These are phyloP conservation scores for Dione vanillae DNA, from an alignment of 2,888 invertebrate species.

Conservation along the genomic window DNA sequence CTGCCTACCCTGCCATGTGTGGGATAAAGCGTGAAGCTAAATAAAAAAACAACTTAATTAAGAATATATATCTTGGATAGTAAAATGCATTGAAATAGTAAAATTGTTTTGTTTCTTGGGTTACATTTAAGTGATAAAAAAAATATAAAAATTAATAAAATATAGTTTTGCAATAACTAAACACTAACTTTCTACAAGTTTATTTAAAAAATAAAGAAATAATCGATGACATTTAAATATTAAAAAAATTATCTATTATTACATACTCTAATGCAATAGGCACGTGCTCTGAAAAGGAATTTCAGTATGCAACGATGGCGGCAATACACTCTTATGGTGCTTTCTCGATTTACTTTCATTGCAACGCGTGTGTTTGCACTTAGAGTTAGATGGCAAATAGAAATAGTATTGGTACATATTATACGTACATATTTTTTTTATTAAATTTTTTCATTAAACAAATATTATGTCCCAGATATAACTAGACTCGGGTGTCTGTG, in stretches of 20 bases:
- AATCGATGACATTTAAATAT: background rate
- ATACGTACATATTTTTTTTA: too few species aligned
- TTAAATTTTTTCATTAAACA: too few species aligned
- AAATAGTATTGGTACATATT: background rate
- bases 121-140: too few species aligned
- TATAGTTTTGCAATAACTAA: too few species aligned
- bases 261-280: slow-evolving; percentile 9
- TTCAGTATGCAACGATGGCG: slow-evolving; percentile 72
- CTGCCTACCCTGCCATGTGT: too few species aligned
- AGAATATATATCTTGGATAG: background rate
- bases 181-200: too few species aligned
- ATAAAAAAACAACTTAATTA: too few species aligned
- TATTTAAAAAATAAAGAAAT: too few species aligned
- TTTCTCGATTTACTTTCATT: slow-evolving; percentile 69
- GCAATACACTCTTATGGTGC: slow-evolving; percentile 68
- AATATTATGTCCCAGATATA: too few species aligned
- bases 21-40: too few species aligned
- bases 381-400: background rate
- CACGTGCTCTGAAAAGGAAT: slow-evolving; percentile 60
- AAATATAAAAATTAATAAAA: too few species aligned
- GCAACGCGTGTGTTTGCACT: slow-evolving; percentile 56
- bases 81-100: background rate
- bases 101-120: background rate
- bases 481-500: too few species aligned
- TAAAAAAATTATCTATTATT: background rate